phyloP scores from a whole-genome alignment of 2,113 vertebrate genomes.

The Neolamprologus toae region DNA sequence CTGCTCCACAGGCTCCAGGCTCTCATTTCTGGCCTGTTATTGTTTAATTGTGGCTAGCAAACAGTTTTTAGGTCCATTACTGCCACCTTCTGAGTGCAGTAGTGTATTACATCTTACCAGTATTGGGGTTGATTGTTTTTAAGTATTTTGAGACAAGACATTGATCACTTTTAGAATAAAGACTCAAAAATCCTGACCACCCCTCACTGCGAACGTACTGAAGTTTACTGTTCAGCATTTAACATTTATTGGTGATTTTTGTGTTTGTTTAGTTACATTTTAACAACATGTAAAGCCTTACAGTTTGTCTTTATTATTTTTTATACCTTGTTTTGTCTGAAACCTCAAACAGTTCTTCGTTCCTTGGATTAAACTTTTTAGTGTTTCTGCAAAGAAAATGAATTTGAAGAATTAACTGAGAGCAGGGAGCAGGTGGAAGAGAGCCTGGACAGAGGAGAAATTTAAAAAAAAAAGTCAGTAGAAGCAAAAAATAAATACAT shows the following conservation, averaged over 20 bases:
- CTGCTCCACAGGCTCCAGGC: not conserved
- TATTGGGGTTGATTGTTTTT: not conserved
- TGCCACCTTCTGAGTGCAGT: not conserved
- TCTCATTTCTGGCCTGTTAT: not conserved
- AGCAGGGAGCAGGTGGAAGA: not conserved
- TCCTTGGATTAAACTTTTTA: fast-evolving
- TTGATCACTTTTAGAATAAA: not conserved
- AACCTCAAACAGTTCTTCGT: fast-evolving
- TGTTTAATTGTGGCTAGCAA: not conserved
- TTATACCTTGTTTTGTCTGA: not conserved
- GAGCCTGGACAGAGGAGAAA: not conserved
- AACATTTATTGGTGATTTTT: not conserved
- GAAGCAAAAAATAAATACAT: fast-evolving
- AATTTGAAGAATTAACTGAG: not conserved
- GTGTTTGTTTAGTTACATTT: not conserved
- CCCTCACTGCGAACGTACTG: fast-evolving
- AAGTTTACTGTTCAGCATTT: not conserved
- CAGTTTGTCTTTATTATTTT: not conserved
- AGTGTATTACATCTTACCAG: not conserved
- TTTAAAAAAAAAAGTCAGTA: not conserved
- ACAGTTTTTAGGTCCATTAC: not conserved
- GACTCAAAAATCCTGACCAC: not conserved
- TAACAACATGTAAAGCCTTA: not conserved
- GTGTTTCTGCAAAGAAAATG: not conserved
- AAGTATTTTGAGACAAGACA: not conserved